These are phyloP conservation scores for Colaptes auratus DNA, from an alignment of 2,113 vertebrate genomes.

Conservation along the genomic window DNA sequence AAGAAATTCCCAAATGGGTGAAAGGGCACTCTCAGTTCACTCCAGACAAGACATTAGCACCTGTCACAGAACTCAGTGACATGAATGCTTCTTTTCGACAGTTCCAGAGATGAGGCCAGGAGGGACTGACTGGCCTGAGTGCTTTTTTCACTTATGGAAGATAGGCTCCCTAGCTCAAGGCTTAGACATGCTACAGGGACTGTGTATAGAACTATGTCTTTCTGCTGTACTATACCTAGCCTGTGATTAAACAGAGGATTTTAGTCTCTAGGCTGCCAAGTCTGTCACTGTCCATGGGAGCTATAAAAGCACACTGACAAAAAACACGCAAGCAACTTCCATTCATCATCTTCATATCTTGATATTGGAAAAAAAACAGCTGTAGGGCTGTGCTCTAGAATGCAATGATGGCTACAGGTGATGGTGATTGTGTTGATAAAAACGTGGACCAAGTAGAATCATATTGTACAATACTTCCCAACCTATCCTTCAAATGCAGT, in stretches of 20 bases:
- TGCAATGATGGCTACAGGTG: conserved; percentile 12
- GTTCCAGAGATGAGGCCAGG: not conserved
- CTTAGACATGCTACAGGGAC: conserved; percentile 2
- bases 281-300: conserved; percentile 13
- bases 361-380: conserved; percentile 35
- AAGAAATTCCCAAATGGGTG: not conserved
- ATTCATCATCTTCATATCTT: conserved; percentile 42
- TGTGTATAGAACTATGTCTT: conserved; percentile 3
- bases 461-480: conserved; percentile 11
- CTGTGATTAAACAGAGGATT: conserved; percentile 63
- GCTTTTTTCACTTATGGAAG: not conserved
- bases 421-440: not conserved
- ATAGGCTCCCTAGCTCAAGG: not conserved
- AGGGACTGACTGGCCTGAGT: not conserved
- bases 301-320: conserved; percentile 41
- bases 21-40: not conserved
- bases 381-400: conserved; percentile 18
- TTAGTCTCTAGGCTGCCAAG: conserved; percentile 47
- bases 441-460: conserved; percentile 32
- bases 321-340: conserved; percentile 39
- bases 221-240: not conserved
- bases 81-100: not conserved
- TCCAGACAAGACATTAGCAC: not conserved
- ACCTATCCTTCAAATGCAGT: conserved; percentile 14
- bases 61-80: not conserved